A percentile compares a stretch with the other conserved stretches of the same genome.
Evolutionary conservation across 1,140 invertebrate species (phyloP).

Genomic region (Lycorma delicatula): DNA sequence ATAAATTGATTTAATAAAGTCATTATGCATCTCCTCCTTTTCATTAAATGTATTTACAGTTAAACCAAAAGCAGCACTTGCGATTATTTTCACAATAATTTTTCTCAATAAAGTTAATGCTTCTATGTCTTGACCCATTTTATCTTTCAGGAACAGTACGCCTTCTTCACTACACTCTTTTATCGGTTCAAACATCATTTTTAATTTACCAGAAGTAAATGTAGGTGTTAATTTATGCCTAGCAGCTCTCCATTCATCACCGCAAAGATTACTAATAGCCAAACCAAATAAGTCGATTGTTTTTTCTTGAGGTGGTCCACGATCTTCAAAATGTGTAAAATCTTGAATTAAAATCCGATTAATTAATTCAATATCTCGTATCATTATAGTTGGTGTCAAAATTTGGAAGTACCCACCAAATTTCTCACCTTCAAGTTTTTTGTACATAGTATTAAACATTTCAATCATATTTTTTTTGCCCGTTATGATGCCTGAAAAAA

Average conservation of each 20-base stretch:
- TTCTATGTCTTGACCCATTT: background rate
- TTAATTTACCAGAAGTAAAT: constrained; percentile 50
- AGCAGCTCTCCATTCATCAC: constrained; percentile 45
- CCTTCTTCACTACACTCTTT: constrained; percentile 37
- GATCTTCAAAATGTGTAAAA: constrained; percentile 44
- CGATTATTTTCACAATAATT: constrained; percentile 52
- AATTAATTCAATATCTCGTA: constrained; percentile 48
- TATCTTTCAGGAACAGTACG: constrained; percentile 29
- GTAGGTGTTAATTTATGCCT: constrained; percentile 47
- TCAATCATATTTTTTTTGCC: constrained; percentile 26
- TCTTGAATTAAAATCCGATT: constrained; percentile 52
- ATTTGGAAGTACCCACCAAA: constrained; percentile 36
- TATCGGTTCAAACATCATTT: constrained; percentile 45
- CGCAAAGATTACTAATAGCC: constrained; percentile 37
- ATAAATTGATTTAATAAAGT: too few relatives aligned
- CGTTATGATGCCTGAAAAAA: constrained; percentile 37
- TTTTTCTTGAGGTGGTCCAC: constrained; percentile 39
- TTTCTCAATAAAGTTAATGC: constrained; percentile 17
- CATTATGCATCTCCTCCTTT: too few relatives aligned
- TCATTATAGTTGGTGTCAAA: constrained; percentile 40
- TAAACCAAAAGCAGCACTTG: constrained; percentile 44
- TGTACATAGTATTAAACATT: constrained; percentile 18
- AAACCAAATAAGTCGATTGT: constrained; percentile 37
- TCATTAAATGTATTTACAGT: too few relatives aligned
- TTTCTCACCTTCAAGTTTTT: constrained; percentile 9